A percentile compares a stretch with the other conserved stretches of the same genome.
These are phyloP conservation scores for Dasypus novemcinctus DNA, from an alignment of 2,113 vertebrate species.

Conservation along the genomic window DNA sequence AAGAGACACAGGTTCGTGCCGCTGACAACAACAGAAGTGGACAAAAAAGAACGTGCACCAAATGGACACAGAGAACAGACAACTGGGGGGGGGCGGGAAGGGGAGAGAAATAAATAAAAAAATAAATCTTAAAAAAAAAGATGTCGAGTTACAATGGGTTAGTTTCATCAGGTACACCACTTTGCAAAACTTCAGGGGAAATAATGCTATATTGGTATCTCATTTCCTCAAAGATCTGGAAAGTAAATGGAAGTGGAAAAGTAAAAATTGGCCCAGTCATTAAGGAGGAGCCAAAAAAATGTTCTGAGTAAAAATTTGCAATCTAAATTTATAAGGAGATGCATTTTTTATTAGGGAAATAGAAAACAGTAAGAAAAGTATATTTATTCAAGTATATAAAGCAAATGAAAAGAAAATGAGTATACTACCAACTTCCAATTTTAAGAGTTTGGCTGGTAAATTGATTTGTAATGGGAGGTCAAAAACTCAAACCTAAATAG, in stretches of 20 bases:
- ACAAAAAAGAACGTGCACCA: too few relatives aligned
- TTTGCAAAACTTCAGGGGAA: slow-evolving; percentile 64
- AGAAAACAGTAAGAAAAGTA: neutral
- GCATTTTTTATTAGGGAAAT: neutral
- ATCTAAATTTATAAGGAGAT: neutral
- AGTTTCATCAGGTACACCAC: slow-evolving; percentile 57
- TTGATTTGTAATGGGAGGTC: neutral
- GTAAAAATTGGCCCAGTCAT: neutral
- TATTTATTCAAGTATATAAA: slow-evolving; percentile 15
- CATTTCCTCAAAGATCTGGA: neutral
- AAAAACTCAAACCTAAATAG: neutral
- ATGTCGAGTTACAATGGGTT: slow-evolving; percentile 67
- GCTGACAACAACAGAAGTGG: too few relatives aligned
- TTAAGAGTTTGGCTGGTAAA: neutral
- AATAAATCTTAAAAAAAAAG: too few relatives aligned
- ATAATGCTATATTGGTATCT: slow-evolving; percentile 26
- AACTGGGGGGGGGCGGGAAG: too few relatives aligned
- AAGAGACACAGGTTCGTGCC: too few relatives aligned
- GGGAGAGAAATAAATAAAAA: too few relatives aligned
- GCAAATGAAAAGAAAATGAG: slow-evolving; percentile 36
- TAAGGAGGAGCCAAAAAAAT: slow-evolving; percentile 2
- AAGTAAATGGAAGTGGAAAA: neutral
- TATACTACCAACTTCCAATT: neutral
- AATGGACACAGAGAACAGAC: too few relatives aligned
- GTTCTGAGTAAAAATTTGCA: neutral